Base-by-base conservation (phyloP, 2,113 vertebrate species). In the Epinephelus lanceolatus region DNA sequence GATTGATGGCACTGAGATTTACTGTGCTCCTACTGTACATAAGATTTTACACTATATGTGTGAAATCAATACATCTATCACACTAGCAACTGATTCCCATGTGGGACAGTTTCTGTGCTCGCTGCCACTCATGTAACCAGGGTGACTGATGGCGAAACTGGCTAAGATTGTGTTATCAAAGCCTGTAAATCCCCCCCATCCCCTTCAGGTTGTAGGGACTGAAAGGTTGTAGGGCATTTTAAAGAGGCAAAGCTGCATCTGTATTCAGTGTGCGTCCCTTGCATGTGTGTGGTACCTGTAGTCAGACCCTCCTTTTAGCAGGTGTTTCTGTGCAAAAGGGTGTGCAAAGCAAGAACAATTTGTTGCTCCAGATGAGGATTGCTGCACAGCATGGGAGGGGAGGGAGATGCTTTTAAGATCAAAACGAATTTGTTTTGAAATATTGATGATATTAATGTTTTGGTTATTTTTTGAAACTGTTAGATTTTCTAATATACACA, bases 31-130 rank as follows among this genome's bases (percentile, higher is more conserved):
- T 56, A 72, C 74, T 86, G n/a, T 81, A 45, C 67, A 33, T 49
- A 78, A 59, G 53, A 49, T 62, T n/a, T 60, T 68, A 68, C 77
- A 70, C 77, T 18, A 25, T 42, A 53, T 25, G 57, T 63, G 75
- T 57, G 63, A 47, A 88, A 90, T 89, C 87, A 84, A 86, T 90
- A 87, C 11, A 56, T 68, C 47, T 85, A 71, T 86, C 79, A 60
- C 71, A 83, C 51, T 11, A 45, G 25, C 65, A 30, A 14, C 63
- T 68, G 70, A 86, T 75, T 77, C 60, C 71, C 70, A 75, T 51
- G 72, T 71, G 84, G 88, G 83, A 70, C 86, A 67, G 70, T n/a
- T 70, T 59, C 62, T 63, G 56, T 68, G 65, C 77, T 73, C 33
- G 19, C 76, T 69, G 81, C 60, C 68, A 78, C 71, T 79, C 69